phyloP scores from a whole-genome alignment of 2,113 vertebrate species.

The Girardinichthys multiradiatus region DNA sequence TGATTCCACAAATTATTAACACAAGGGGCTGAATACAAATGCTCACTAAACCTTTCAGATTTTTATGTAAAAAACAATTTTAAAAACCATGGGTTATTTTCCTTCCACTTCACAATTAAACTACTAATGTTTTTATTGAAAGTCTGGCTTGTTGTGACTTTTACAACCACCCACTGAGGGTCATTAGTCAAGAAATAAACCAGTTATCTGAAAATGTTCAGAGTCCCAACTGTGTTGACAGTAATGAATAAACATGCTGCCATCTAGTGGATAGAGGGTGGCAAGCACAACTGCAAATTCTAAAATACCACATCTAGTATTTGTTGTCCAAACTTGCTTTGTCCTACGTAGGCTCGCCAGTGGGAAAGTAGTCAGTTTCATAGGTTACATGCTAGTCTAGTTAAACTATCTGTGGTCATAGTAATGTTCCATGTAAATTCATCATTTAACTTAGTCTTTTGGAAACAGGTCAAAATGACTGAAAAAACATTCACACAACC shows the following conservation, averaged over 20 bases:
- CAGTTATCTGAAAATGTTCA: slow-evolving; percentile 31
- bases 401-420: background rate
- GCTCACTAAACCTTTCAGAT: too few species aligned
- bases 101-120: too few species aligned
- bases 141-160: slow-evolving; percentile 32
- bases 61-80: too few species aligned
- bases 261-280: slow-evolving; percentile 48
- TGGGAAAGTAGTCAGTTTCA: background rate
- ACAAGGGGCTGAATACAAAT: too few species aligned
- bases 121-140: slow-evolving; percentile 5
- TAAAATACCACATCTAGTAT: background rate
- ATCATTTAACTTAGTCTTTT: background rate
- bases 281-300: slow-evolving; percentile 27
- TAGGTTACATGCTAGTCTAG: background rate
- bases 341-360: too few species aligned
- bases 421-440: background rate
- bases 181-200: slow-evolving; percentile 41
- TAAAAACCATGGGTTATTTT: background rate
- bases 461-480: background rate
- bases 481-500: too few species aligned
- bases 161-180: slow-evolving; percentile 11
- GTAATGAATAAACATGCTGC: slow-evolving; percentile 45
- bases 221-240: background rate
- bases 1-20: too few species aligned
- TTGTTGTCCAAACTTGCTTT: too few species aligned